Conservation (phyloP, 2,888 invertebrate species). For the Drosophila incognita region DNA sequence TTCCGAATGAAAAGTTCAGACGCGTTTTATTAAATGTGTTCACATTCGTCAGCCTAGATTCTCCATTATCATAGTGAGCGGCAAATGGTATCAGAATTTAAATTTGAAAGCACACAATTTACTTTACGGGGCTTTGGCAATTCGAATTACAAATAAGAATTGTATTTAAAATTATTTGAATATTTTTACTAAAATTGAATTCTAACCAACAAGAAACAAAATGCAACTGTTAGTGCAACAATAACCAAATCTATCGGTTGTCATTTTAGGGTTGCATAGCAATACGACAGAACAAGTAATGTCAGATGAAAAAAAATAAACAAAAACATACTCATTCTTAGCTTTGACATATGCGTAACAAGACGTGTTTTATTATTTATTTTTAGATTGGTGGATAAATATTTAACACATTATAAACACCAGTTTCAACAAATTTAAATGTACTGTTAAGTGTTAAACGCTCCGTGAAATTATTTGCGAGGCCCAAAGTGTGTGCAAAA, state of each 20-base stretch:
- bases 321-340: constrained; percentile 8
- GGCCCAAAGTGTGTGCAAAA: constrained; percentile 55
- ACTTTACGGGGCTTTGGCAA: too few species aligned
- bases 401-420: constrained; percentile 74
- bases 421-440: constrained; percentile 69
- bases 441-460: constrained; percentile 65
- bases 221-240: not conserved
- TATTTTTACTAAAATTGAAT: not conserved
- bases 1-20: not conserved
- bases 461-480: constrained; percentile 49
- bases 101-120: not conserved
- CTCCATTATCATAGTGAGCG: not conserved
- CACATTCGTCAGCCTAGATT: not conserved
- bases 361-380: constrained; percentile 61
- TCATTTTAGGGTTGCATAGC: constrained; percentile 10
- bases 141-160: too few species aligned
- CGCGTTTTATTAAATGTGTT: not conserved
- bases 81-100: not conserved
- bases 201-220: not conserved
- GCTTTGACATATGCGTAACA: constrained; percentile 50
- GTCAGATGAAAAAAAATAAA: not conserved
- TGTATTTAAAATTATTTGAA: not conserved
- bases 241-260: constrained; percentile 4
- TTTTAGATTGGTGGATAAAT: constrained; percentile 67
- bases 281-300: not conserved